Conservation (phyloP, 2,113 vertebrate genomes). For the Elephas maximus region DNA sequence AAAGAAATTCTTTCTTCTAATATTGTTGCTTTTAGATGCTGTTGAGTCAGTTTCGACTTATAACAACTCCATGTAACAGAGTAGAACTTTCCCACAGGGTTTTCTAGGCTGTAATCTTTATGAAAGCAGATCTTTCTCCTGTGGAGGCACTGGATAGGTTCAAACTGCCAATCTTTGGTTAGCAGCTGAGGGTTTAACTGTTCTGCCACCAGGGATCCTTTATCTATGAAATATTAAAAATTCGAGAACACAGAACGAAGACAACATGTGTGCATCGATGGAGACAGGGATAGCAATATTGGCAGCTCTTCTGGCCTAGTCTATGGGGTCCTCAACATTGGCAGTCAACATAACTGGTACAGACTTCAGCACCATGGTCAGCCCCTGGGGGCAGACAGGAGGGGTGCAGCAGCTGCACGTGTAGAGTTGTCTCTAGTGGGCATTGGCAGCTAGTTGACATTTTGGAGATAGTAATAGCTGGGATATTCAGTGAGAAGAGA, state of each 20-base stretch:
- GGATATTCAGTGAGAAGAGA: constrained; percentile 42
- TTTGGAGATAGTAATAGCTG: background rate
- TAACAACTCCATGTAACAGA: background rate
- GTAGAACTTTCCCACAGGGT: background rate
- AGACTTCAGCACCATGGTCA: constrained; percentile 26
- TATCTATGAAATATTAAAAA: background rate
- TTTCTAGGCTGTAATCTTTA: background rate
- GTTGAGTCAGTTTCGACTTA: background rate
- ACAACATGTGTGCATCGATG: constrained; percentile 18
- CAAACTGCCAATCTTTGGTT: background rate
- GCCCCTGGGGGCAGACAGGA: background rate
- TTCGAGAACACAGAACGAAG: background rate
- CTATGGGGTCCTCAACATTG: background rate
- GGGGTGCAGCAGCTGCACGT: background rate
- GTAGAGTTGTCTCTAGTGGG: background rate
- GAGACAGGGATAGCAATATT: constrained; percentile 11
- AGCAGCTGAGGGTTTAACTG: background rate
- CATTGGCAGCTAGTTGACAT: background rate
- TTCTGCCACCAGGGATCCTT: background rate
- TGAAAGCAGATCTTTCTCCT: background rate
- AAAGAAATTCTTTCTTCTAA: background rate
- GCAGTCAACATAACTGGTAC: background rate
- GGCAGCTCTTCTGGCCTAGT: background rate
- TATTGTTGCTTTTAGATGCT: background rate
- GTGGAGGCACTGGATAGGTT: background rate